Evolutionary conservation across 2,113 vertebrate genomes (phyloP), one percentile per base, ranked within the genome.

Genomic region (Pelecanus crispus): DNA sequence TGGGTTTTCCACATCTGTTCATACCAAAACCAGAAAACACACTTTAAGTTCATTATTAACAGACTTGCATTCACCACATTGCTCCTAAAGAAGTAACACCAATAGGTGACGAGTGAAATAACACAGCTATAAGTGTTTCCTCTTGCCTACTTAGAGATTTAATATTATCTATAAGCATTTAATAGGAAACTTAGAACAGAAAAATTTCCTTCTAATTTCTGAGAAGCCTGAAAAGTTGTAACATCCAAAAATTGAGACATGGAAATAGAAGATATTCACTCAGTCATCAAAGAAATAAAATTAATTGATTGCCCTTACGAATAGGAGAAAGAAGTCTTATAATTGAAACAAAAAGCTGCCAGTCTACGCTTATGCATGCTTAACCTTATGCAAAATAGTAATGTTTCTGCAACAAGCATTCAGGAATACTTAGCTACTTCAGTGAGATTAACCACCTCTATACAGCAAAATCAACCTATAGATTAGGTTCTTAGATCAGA

Each of bases 1-100:
- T 20, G 42, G 67, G 10, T 70, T 97, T 96, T 98, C 98, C 75
- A 71, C 18, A 95, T 81, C 97, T 97, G 80, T 71, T 74, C 70
- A 91, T 8, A 73, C 1, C 70, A 49, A 96, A 94, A 71, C n/a
- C 45, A 78, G 52, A 90, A 77, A 85, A 88, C 36, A 59, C 15
- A 32, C 70, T 88, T 94, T 59, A 86, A 81, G 16, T 53, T 68
- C 13, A 61, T 56, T 44, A 72, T 49, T 77, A 92, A 63, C 2
- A n/a, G 31, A 56, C 61, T 1, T 47, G 25, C 13, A 65, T 19
- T 73, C 80, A 73, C 6, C 11, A 55, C 10, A 34, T 7, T n/a
- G 26, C 15, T 82, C n/a, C 32, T 92, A 49, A 88, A 73, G 36
- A 44, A 90, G 53, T 50, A 55, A 80, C 25, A 77, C 14, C 34